phyloP scores from a whole-genome alignment of 2,888 invertebrate genomes.

The Thera britannica region DNA sequence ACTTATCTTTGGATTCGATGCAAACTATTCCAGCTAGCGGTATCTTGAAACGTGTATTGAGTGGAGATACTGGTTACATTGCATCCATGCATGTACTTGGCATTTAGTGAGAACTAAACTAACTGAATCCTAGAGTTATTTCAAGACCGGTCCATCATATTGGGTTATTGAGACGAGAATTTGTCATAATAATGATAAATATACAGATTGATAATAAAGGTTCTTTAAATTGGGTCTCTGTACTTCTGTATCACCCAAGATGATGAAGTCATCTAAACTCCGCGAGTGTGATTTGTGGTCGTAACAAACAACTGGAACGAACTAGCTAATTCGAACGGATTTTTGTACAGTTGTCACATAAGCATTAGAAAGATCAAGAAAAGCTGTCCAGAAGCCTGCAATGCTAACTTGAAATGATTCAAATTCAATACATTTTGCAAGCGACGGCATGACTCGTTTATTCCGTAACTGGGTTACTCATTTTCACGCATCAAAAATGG shows the following conservation, averaged over 20 bases:
- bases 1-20: slow-evolving; percentile 45
- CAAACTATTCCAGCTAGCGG: slow-evolving; percentile 17
- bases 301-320: no score
- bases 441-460: slow-evolving; percentile 21
- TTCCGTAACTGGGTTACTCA: slow-evolving; percentile 32
- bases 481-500: slow-evolving; percentile 27
- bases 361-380: not conserved
- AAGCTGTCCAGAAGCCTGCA: not conserved
- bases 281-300: no score
- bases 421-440: slow-evolving; percentile 16
- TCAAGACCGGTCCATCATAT: no score
- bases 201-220: no score
- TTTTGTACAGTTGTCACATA: not conserved
- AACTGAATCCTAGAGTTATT: no score
- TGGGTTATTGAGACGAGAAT: no score
- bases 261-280: no score
- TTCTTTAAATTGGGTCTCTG: no score
- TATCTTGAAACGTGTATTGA: slow-evolving; percentile 21
- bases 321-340: no score
- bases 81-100: not conserved
- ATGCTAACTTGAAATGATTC: slow-evolving; percentile 1
- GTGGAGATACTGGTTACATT: slow-evolving; percentile 9
- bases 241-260: no score
- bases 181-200: no score
- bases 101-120: not conserved